phyloP scores from a whole-genome alignment of 2,797 vertebrate species.

The Etheostoma nigrum region DNA sequence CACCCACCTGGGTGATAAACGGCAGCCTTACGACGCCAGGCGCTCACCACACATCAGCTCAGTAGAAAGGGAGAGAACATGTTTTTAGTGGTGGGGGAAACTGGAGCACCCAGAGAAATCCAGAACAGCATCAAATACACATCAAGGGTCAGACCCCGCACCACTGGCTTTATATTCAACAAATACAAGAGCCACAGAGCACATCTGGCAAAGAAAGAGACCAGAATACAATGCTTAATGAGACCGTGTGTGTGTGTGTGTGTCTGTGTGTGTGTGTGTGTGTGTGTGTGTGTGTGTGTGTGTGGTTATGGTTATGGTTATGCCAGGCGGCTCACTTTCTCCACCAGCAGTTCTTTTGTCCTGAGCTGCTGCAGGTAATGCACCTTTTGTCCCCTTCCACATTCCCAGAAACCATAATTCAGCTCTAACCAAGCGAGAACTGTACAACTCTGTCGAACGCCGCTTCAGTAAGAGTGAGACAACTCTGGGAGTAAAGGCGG shows the following conservation, averaged over 20 bases:
- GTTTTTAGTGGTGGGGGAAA: too few relatives aligned
- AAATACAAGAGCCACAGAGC: background rate
- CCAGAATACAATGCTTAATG: background rate
- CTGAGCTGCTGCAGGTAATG: conserved; percentile 61
- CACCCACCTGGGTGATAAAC: too few relatives aligned
- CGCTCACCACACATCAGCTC: too few relatives aligned
- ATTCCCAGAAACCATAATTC: conserved; percentile 53
- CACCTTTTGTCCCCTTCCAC: conserved; percentile 56
- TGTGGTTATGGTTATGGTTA: background rate
- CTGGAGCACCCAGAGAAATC: background rate
- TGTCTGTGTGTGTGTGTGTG: conserved; percentile 9
- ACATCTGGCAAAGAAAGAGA: conserved; percentile 16
- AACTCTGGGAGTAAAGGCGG: conserved; percentile 33
- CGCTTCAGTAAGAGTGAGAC: conserved; percentile 15
- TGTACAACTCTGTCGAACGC: conserved; percentile 32
- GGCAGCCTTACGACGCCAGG: too few relatives aligned
- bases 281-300: background rate
- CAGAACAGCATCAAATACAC: background rate
- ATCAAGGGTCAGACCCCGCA: background rate
- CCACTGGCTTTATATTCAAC: background rate
- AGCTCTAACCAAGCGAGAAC: conserved; percentile 61
- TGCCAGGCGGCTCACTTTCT: conserved; percentile 33
- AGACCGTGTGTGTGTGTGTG: conserved; percentile 3
- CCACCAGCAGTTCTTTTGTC: conserved; percentile 54
- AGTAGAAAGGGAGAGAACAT: too few relatives aligned